Percentiles rank a stretch among this genome's conserved stretches.
Conservation (phyloP, 2,888 invertebrate species). For the Aromia moschata region DNA sequence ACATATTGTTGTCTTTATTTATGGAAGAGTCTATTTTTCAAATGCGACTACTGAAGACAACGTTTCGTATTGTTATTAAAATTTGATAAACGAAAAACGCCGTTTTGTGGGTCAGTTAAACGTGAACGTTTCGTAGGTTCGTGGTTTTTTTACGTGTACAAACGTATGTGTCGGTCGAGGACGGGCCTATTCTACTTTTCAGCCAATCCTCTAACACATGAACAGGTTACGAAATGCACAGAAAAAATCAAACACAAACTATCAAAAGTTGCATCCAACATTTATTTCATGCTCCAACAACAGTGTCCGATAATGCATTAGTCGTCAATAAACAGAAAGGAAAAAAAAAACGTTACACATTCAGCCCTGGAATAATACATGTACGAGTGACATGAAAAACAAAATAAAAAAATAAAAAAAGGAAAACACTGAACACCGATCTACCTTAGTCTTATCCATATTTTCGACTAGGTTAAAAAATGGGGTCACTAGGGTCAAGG, state of each 20-base stretch:
- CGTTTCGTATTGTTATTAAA: too few relatives aligned
- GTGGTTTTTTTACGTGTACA: background rate
- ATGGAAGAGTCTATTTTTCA: too few relatives aligned
- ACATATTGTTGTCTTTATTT: too few relatives aligned
- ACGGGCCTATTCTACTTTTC: background rate
- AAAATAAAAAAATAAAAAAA: conserved; percentile 29
- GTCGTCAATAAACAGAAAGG: conserved; percentile 4
- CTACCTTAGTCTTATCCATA: conserved; percentile 53
- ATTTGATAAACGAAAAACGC: too few relatives aligned
- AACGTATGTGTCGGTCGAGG: background rate
- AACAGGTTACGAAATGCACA: conserved; percentile 23
- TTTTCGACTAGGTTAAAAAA: conserved; percentile 49
- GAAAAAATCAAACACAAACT: conserved; percentile 24
- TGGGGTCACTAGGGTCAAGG: conserved; percentile 52
- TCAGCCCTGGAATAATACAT: conserved; percentile 15
- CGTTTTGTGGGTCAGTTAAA: too few relatives aligned
- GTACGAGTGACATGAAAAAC: too few relatives aligned
- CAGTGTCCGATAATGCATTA: conserved; percentile 25
- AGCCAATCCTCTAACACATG: conserved; percentile 1
- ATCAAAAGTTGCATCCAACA: conserved; percentile 18
- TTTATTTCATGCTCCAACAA: conserved; percentile 26
- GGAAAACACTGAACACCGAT: conserved; percentile 48
- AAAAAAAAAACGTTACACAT: conserved; percentile 8
- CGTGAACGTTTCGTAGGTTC: too few relatives aligned
- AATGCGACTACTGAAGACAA: too few relatives aligned